phyloP scores from a whole-genome alignment of 2,113 vertebrate genomes.

The Psittacula cyanocephala region DNA sequence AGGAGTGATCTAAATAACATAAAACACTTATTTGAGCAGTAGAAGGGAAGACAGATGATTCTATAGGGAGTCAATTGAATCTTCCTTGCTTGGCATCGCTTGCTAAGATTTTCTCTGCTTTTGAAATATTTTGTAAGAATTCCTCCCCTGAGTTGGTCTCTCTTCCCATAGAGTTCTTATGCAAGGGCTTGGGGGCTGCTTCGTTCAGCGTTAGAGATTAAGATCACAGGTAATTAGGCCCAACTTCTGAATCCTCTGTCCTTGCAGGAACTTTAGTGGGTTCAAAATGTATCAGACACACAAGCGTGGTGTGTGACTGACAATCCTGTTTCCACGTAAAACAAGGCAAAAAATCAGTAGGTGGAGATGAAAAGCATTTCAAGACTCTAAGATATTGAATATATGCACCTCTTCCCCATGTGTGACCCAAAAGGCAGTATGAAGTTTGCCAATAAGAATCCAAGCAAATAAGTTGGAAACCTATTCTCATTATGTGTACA shows the following conservation, averaged over 20 bases:
- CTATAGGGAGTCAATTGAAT: not conserved
- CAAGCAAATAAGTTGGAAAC: not conserved
- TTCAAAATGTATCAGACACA: not conserved
- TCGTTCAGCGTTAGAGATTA: not conserved
- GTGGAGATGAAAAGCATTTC: not conserved
- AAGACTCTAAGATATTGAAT: not conserved
- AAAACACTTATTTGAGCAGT: not conserved
- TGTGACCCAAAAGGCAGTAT: not conserved
- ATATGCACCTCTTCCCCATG: not conserved
- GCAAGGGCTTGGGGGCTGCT: not conserved
- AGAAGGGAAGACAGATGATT: not conserved
- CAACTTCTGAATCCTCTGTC: not conserved
- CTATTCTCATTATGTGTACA: not conserved
- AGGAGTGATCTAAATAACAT: not conserved
- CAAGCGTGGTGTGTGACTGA: rapidly evolving
- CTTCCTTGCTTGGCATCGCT: not conserved
- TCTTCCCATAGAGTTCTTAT: not conserved
- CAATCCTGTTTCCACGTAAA: not conserved
- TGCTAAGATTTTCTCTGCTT: not conserved
- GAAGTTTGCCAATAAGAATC: not conserved
- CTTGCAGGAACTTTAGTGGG: not conserved
- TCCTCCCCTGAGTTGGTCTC: not conserved
- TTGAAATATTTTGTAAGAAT: not conserved
- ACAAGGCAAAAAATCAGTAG: not conserved
- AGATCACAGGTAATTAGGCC: not conserved